Evolutionary conservation across 1,140 invertebrate genomes (phyloP), one percentile per base, ranked within the genome.

Genomic region (Ladona fulva): DNA sequence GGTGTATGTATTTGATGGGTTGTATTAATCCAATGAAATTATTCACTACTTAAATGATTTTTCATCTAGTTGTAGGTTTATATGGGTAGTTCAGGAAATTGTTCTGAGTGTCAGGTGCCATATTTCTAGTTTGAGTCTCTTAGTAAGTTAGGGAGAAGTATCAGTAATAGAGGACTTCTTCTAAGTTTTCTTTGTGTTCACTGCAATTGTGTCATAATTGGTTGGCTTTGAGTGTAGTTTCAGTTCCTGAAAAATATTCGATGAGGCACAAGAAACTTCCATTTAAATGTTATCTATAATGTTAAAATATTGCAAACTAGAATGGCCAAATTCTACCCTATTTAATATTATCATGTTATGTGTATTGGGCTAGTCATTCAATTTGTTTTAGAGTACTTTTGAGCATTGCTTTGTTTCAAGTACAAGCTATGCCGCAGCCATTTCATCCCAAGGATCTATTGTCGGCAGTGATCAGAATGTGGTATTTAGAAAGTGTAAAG

Each of bases 261-360:
- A 78, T 78, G 73, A 79, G 79, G 75, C 78, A 77, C 77, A 79
- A 78, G 79, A 76, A 74, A 78, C 75, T 78, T 78, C 76, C 77
- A 76, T 79, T 78, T 77, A 52, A 77, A 77, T 73, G 59, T 79
- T 77, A 77, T 78, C 42, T 25, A 79, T 76, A 77, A 80, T 77
- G 42, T 78, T 76, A 78, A 80, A 80, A 80, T 75, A 80, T 78
- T 80, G 78, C 78, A 79, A 80, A 80, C 81, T 82, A 80, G 81
- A 81, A 82, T 81, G 81, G 81, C 81, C 81, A 82, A 82, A 82
- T 80, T 81, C 81, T 82, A 79, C 79, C 81, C 81, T 80, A 81
- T 81, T 79, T 80, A 6, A 66, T 22, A 66, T 66, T 3, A 78
- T 79, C 80, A 80, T 80, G 75, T 79, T 77, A 80, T 78, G 77